Evolutionary conservation across 2,113 vertebrate species (phyloP).

Genomic region (Plotosus lineatus): DNA sequence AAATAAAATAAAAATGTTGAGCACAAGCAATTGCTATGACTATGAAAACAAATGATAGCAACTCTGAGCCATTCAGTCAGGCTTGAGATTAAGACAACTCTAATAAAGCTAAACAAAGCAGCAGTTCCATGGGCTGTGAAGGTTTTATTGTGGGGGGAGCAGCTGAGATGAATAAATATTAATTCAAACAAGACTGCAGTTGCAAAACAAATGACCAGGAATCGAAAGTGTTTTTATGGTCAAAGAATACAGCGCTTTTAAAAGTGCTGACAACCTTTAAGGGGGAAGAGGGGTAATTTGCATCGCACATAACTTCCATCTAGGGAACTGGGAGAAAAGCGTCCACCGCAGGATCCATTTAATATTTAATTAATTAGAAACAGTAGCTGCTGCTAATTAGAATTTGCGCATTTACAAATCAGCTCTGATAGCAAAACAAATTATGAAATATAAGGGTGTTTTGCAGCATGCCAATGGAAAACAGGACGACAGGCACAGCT

Average conservation of each 20-base stretch:
- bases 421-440: slow-evolving; percentile 99
- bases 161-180: slow-evolving; percentile 89
- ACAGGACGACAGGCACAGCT: slow-evolving; percentile 97
- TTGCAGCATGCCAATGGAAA: slow-evolving; percentile 82
- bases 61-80: slow-evolving; percentile 73
- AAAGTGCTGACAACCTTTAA: slow-evolving; percentile 86
- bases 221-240: slow-evolving; percentile 66
- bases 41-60: slow-evolving; percentile 76
- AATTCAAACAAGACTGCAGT: slow-evolving; percentile 74
- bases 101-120: slow-evolving; percentile 88
- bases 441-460: slow-evolving; percentile 99
- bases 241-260: slow-evolving; percentile 78
- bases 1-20: slow-evolving; percentile 21
- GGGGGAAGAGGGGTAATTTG: slow-evolving; percentile 76
- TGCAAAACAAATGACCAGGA: slow-evolving; percentile 75
- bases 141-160: slow-evolving; percentile 78
- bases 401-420: slow-evolving; percentile 99
- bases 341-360: slow-evolving; percentile 93
- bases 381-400: slow-evolving; percentile 96
- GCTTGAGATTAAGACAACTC: slow-evolving; percentile 81
- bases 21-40: slow-evolving; percentile 69
- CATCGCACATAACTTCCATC: slow-evolving; percentile 92
- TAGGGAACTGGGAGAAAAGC: slow-evolving; percentile 79
- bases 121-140: slow-evolving; percentile 79
- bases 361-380: slow-evolving; percentile 97